phyloP scores from a whole-genome alignment of 2,888 invertebrate genomes.

The Lasioglossum calceatum region DNA sequence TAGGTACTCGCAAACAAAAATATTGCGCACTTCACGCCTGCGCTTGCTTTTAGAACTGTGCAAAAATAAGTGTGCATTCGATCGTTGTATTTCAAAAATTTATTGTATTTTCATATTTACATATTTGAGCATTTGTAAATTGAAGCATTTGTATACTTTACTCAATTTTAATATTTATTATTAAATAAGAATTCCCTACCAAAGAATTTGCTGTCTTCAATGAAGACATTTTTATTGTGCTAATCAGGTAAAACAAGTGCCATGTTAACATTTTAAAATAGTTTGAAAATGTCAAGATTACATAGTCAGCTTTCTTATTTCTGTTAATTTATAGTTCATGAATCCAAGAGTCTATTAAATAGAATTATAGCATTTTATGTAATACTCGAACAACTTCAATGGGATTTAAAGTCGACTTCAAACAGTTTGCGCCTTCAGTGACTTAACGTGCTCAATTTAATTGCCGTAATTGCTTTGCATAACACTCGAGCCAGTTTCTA shows the following conservation, averaged over 20 bases:
- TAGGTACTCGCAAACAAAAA: neutral
- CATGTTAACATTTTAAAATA: neutral
- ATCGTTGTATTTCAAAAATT: neutral
- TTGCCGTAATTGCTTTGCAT: conserved; percentile 42
- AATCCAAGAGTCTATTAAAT: neutral
- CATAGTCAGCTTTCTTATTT: neutral
- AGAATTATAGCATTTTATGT: neutral
- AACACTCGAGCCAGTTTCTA: conserved; percentile 27
- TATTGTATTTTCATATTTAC: neutral
- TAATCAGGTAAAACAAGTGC: neutral
- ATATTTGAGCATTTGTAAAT: neutral
- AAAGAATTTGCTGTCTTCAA: neutral
- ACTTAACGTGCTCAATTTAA: conserved; percentile 33
- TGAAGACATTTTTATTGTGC: neutral
- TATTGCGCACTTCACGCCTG: neutral
- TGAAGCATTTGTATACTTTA: too few species aligned
- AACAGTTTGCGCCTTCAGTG: conserved; percentile 16
- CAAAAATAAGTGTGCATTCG: neutral
- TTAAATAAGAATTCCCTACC: too few species aligned
- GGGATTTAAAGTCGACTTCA: neutral
- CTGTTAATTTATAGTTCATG: neutral
- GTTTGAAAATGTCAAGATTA: neutral
- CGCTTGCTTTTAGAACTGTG: neutral
- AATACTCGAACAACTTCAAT: too few species aligned
- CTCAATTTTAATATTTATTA: too few species aligned